phyloP scores from a whole-genome alignment of 2,113 vertebrate species.

The Raja brachyura region DNA sequence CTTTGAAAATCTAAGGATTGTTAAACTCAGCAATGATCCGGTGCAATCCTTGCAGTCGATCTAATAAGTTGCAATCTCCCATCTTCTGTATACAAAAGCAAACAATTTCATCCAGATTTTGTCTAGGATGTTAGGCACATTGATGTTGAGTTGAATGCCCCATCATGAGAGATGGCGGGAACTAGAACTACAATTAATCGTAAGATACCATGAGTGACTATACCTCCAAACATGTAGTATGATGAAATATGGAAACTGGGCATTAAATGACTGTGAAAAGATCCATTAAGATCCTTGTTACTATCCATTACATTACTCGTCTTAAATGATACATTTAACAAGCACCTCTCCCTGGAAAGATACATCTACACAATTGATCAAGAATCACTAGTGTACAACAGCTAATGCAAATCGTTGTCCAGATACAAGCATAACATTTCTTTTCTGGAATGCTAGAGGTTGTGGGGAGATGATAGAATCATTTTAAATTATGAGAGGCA shows the following conservation, averaged over 20 bases:
- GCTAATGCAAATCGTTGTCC: neutral
- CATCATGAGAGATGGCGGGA: no score
- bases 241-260: neutral
- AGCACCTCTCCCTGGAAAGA: neutral
- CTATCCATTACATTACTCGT: neutral
- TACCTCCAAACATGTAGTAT: neutral
- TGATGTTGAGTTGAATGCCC: neutral
- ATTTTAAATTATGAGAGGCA: no score
- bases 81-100: neutral
- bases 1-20: neutral
- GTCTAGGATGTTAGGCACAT: no score
- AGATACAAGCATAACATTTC: neutral
- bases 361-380: neutral
- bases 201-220: neutral
- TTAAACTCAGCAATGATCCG: neutral
- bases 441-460: no score
- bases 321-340: neutral
- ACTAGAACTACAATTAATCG: neutral
- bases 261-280: neutral
- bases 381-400: neutral
- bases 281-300: neutral
- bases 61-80: neutral
- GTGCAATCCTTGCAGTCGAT: neutral
- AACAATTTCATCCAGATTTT: neutral
- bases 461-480: no score